A percentile compares a stretch with the other conserved stretches of the same genome.
Conservation (phyloP, 2,888 invertebrate species). For the Lasioglossum malachurum region DNA sequence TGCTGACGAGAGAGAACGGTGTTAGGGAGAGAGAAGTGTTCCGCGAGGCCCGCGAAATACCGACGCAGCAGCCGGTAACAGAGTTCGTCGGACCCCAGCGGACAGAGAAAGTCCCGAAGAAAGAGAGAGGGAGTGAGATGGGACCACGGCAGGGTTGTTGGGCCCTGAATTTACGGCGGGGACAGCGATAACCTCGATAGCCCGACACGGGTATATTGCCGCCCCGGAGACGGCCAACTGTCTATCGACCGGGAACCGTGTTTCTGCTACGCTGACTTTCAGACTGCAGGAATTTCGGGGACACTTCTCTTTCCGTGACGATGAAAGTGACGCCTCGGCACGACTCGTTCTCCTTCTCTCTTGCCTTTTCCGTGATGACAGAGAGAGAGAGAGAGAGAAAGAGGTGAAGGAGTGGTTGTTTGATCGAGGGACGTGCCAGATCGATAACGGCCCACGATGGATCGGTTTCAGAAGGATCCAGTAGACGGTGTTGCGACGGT, state of each 20-base stretch:
- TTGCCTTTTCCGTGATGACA: constrained; percentile 29
- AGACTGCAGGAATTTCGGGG: constrained; percentile 39
- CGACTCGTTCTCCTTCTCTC: constrained; percentile 34
- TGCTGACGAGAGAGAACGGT: not conserved
- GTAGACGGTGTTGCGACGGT: too few species aligned
- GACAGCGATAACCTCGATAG: constrained; percentile 76
- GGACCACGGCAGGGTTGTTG: constrained; percentile 65
- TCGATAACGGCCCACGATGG: not conserved
- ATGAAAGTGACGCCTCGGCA: constrained; percentile 15
- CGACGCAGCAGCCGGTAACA: constrained; percentile 44
- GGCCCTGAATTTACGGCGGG: constrained; percentile 73
- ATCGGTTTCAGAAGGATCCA: not conserved
- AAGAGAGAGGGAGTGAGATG: constrained; percentile 22
- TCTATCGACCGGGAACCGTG: constrained; percentile 52
- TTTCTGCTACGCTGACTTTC: constrained; percentile 34
- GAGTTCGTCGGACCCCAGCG: constrained; percentile 52
- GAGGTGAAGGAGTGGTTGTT: not conserved
- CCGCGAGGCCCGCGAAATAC: constrained; percentile 68
- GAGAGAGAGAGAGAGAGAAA: not conserved
- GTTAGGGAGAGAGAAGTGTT: constrained; percentile 34
- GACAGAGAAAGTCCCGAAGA: not conserved
- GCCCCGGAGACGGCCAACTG: constrained; percentile 63
- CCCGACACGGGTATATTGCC: constrained; percentile 67
- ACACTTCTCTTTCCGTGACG: constrained; percentile 10
- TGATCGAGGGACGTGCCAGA: not conserved